Conservation (phyloP, 2,888 invertebrate species). For the Mamestra brassicae region DNA sequence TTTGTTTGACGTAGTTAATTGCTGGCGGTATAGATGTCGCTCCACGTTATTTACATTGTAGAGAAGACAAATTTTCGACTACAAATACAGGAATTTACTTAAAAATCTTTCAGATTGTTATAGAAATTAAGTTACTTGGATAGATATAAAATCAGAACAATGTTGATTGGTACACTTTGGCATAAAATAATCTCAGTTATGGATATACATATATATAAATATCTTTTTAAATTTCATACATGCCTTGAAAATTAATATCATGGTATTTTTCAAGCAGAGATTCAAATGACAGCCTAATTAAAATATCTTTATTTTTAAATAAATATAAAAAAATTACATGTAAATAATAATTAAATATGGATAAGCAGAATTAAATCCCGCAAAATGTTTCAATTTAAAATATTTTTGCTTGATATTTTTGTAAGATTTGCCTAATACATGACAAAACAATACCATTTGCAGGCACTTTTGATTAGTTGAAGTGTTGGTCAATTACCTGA, state of each 20-base stretch:
- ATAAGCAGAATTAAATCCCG: constrained; percentile 28
- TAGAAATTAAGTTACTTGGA: background rate
- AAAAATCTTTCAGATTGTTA: no score
- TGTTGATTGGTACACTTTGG: constrained; percentile 5
- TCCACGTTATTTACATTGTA: no score
- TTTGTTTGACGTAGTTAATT: no score
- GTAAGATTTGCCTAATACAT: background rate
- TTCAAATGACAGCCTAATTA: constrained; percentile 30
- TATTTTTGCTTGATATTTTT: background rate
- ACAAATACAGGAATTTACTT: no score
- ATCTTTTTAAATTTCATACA: constrained; percentile 1
- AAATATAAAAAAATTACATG: background rate
- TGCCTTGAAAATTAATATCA: constrained; percentile 35
- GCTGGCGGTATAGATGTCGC: no score
- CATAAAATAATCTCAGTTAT: background rate
- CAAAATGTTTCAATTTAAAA: background rate
- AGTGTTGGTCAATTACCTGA: background rate
- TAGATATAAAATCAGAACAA: background rate
- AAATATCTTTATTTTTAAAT: constrained; percentile 2
- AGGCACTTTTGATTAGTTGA: background rate
- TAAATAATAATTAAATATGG: background rate
- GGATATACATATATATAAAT: background rate
- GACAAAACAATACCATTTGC: background rate
- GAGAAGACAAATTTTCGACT: no score
- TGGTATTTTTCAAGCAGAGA: constrained; percentile 28